These are phyloP conservation scores for Meloidogyne floridensis DNA, from an alignment of 1,140 invertebrate genomes.

Conservation along the genomic window DNA sequence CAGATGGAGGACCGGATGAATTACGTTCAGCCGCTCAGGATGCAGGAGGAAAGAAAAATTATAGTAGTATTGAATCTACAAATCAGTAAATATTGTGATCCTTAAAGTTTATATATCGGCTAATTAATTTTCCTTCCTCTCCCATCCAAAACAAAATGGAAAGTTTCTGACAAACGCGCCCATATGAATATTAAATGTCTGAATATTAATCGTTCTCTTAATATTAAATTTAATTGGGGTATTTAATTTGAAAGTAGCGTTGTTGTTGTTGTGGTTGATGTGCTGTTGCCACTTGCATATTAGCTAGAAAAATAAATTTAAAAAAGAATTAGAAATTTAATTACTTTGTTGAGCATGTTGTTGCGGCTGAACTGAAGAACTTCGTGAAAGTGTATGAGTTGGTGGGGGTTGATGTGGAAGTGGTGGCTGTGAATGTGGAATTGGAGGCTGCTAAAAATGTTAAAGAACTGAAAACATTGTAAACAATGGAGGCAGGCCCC, in stretches of 20 bases:
- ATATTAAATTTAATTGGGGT: background rate
- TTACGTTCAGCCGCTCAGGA: slow-evolving; percentile 3
- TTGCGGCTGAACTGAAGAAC: background rate
- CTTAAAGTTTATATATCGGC: background rate
- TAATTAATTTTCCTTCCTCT: too few relatives aligned
- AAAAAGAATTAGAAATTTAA: background rate
- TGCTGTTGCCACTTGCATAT: background rate
- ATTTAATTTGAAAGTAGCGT: background rate
- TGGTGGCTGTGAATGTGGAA: background rate
- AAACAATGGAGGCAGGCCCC: too few relatives aligned
- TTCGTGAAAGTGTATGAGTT: background rate
- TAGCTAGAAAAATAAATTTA: slow-evolving; percentile 12
- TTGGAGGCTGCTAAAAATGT: background rate
- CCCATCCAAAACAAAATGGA: background rate
- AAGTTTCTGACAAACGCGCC: background rate
- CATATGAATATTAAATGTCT: background rate
- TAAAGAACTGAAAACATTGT: background rate
- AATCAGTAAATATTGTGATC: background rate
- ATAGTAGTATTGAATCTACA: slow-evolving; percentile 15
- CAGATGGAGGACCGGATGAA: slow-evolving; percentile 18
- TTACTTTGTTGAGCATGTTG: background rate
- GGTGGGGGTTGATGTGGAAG: background rate
- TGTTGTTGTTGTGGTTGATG: background rate
- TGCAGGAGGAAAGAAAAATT: slow-evolving; percentile 21
- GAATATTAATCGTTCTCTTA: background rate